Evolutionary conservation across 2,113 vertebrate genomes (phyloP), one percentile per base, ranked within the genome.

Genomic region (Osmerus mordax): DNA sequence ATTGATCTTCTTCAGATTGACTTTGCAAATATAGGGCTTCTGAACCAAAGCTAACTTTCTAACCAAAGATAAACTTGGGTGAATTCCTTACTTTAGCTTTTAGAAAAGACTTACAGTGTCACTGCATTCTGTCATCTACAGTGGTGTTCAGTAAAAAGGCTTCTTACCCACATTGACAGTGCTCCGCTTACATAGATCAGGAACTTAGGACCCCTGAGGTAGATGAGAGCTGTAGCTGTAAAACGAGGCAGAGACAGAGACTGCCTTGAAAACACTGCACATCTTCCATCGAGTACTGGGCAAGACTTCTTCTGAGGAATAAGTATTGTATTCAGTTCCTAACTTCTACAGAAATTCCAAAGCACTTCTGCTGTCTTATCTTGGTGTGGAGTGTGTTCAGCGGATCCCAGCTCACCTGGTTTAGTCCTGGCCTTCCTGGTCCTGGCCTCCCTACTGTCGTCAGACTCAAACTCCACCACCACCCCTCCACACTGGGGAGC

Each of bases 111-210:
- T 13, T 62, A 23, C 13, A 64, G 62, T 64, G 62, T 15, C 62
- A 15, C 62, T 29, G 62, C 62, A 15, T 0, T 7, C 7, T 15
- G 54, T 18, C 14, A 15, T 56, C 16, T 29, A 62, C 23, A n/a
- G 65, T 28, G 47, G 36, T 14, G 51, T 36, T 74, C 51, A 18
- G 28, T 65, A 54, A 76, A 82, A 81, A 69, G 63, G 73, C 73
- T 80, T 85, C 92, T 93, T 94, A 92, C 87, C 88, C 91, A 91
- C 88, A 91, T 90, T 58, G 91, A 94, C 82, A 93, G 87, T 11
- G 90, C 91, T 87, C 89, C 92, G 87, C 87, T 94, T 41, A 73
- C 55, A 6, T 92, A 94, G 82, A 92, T 90, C 75, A 90, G 89
- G 87, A 94, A 90, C 79, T 90, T 92, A 77, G 87, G 89, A 80